Percentiles rank a stretch among this genome's conserved stretches.
phyloP scores from a whole-genome alignment of 2,888 invertebrate species.

The Apamea epomidion region DNA sequence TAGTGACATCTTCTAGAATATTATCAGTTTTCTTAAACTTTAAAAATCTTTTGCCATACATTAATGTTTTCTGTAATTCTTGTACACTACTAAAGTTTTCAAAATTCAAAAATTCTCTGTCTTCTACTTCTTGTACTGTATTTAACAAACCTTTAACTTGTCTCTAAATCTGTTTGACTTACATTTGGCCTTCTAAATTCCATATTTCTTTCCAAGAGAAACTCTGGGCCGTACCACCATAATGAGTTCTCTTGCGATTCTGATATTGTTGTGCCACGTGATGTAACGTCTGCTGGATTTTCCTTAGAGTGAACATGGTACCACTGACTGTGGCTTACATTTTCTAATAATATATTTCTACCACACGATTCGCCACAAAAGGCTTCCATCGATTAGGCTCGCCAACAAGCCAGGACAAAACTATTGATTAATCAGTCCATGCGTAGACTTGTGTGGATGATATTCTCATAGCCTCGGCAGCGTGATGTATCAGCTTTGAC shows the following conservation, averaged over 20 bases:
- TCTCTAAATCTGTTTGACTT: neutral
- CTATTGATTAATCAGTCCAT: neutral
- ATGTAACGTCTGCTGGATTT: neutral
- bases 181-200: neutral
- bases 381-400: neutral
- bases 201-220: neutral
- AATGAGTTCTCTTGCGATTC: neutral
- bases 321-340: neutral
- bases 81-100: neutral
- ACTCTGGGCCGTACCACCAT: neutral
- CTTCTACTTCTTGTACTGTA: neutral
- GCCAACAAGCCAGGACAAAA: neutral
- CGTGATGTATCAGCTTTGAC: neutral
- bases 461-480: neutral
- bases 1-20: no score
- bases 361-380: conserved; percentile 26
- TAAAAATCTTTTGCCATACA: no score
- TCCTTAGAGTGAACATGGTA: neutral
- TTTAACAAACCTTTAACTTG: neutral
- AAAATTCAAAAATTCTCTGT: neutral
- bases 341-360: conserved; percentile 3
- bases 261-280: neutral
- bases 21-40: no score
- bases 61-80: neutral
- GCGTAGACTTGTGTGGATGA: neutral